Base-by-base conservation (phyloP, 2,797 vertebrate species). In the Eurystomus glaucurus region DNA sequence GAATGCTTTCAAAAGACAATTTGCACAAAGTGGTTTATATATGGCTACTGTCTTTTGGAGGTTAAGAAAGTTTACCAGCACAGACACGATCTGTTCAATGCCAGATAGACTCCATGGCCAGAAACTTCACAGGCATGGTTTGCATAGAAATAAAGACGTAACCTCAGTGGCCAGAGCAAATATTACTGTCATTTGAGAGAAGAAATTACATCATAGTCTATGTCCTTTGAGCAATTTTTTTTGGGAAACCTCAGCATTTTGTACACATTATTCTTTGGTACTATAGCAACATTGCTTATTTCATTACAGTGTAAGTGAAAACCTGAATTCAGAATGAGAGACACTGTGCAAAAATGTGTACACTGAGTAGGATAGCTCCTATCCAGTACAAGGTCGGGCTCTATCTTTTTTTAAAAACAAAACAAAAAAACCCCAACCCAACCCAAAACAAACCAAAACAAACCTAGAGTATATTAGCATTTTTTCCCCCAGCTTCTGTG, bases 101-200 rank as follows among this genome's bases (percentile, higher is more conserved):
- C 8, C 55, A 74, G 15, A 41, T 3, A 50, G 14, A 11, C 9
- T 61, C 14, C 0, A 0, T 14, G n/a, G 45, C 16, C 43, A 61
- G 37, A 31, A 51, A 37, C 37, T 26, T 82, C 9, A 35, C 20
- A 64, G 26, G 7, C 4, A 23, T 9, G 3, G 4, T 14, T 57
- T 43, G 14, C 1, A 3, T 9, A 65, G n/a, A 58, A 50, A 13
- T 41, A 45, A 79, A 76, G 26, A 45, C 11, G 23, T 19, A 22
- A 35, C 5, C n/a, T n/a, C 22, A 31, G 6, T 51, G 22, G 5
- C 26, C 35, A 33, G 14, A 85, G 33, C 14, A 88, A 70, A 74
- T 54, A 50, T 22, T 37, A 12, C 8, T 23, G 37, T 37, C 14
- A 35, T 46, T 25, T 70, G 19, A 78, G 10, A 78, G 12, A 61